phyloP scores from a whole-genome alignment of 2,113 vertebrate genomes.

The Lepus timidus region DNA sequence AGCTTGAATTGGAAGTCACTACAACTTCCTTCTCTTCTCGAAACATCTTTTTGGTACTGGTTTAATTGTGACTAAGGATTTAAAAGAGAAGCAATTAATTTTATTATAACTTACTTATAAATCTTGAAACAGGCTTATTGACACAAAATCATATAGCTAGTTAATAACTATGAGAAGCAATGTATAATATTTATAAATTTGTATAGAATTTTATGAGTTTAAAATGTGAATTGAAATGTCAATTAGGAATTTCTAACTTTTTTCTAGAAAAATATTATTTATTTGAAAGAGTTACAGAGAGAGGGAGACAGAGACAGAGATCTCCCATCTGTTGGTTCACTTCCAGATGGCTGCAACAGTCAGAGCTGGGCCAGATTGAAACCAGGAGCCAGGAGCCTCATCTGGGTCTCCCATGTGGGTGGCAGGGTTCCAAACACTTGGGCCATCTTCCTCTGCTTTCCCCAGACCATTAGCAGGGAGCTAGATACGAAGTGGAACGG shows the following conservation, averaged over 20 bases:
- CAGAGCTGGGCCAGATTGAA: too few relatives aligned
- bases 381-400: too few relatives aligned
- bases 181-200: constrained; percentile 8
- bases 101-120: constrained; percentile 43
- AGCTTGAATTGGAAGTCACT: constrained; percentile 92
- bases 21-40: constrained; percentile 87
- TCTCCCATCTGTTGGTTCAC: too few relatives aligned
- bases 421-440: too few relatives aligned
- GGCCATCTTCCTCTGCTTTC: too few relatives aligned
- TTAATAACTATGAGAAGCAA: constrained; percentile 42
- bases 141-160: neutral
- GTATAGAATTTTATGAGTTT: constrained; percentile 17
- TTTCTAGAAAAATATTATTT: neutral
- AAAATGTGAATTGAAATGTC: constrained; percentile 37
- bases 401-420: too few relatives aligned
- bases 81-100: constrained; percentile 36
- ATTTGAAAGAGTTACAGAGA: too few relatives aligned
- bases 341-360: too few relatives aligned
- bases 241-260: constrained; percentile 43
- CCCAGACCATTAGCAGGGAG: too few relatives aligned
- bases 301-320: too few relatives aligned
- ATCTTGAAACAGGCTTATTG: constrained; percentile 20
- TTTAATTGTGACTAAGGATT: constrained; percentile 90
- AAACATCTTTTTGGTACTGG: constrained; percentile 91
- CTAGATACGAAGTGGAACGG: too few relatives aligned